Percentiles rank a stretch among this genome's conserved stretches.
These are phyloP conservation scores for Sphyrna mokarran DNA, from an alignment of 2,113 vertebrate species.

Conservation along the genomic window DNA sequence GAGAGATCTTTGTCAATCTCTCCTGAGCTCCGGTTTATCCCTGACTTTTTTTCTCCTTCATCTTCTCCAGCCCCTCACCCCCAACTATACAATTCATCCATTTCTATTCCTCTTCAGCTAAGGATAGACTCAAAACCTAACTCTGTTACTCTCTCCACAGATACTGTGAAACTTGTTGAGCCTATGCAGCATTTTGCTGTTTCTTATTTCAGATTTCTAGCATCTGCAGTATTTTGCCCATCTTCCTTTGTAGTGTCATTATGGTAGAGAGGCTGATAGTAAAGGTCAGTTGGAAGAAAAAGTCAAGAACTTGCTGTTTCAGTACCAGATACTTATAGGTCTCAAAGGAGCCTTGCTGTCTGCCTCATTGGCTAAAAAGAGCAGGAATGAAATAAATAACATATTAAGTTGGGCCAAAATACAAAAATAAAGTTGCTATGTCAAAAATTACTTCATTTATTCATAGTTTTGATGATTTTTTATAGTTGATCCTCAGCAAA, in stretches of 20 bases:
- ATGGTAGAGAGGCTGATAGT: background rate
- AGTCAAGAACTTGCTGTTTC: background rate
- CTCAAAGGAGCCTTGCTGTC: background rate
- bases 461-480: background rate
- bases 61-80: too few species aligned
- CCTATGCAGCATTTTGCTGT: too few species aligned
- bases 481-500: background rate
- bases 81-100: too few species aligned
- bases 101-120: too few species aligned
- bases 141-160: too few species aligned
- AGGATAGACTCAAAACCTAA: too few species aligned
- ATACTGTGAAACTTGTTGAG: too few species aligned
- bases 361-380: background rate
- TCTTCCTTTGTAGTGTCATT: background rate
- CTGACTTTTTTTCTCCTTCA: too few species aligned
- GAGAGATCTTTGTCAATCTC: too few species aligned
- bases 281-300: background rate
- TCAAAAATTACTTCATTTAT: background rate
- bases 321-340: background rate
- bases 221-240: too few species aligned
- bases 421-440: background rate
- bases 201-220: too few species aligned
- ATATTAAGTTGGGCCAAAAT: background rate
- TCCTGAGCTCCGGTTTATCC: too few species aligned
- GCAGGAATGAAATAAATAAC: background rate